These are phyloP conservation scores for Vulpes lagopus DNA, from an alignment of 2,113 vertebrate species.

Conservation along the genomic window DNA sequence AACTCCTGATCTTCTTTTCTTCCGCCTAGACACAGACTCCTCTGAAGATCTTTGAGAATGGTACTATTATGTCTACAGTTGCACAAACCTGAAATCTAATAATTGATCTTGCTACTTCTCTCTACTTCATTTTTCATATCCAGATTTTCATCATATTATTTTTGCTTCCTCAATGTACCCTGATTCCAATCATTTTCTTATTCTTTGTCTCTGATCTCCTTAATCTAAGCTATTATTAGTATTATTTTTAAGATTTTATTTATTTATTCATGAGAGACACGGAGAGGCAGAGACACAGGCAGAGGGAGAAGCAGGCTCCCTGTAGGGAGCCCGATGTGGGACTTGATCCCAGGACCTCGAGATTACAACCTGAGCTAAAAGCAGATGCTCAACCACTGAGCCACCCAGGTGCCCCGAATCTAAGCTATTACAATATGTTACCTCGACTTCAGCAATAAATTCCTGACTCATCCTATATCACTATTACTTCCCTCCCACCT, in stretches of 20 bases:
- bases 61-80: too few relatives aligned
- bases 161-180: neutral
- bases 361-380: too few relatives aligned
- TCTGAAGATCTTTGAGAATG: neutral
- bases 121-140: neutral
- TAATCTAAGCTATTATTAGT: neutral
- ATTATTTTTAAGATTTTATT: too few relatives aligned
- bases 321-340: too few relatives aligned
- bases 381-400: too few relatives aligned
- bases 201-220: neutral
- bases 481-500: neutral
- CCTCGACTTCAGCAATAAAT: neutral
- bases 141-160: neutral
- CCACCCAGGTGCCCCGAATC: neutral
- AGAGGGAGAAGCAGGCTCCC: too few relatives aligned
- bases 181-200: neutral
- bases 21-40: neutral
- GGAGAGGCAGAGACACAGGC: too few relatives aligned
- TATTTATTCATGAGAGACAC: too few relatives aligned
- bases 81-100: neutral
- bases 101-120: neutral
- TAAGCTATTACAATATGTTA: neutral
- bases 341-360: too few relatives aligned
- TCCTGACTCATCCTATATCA: neutral
- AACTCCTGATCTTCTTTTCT: neutral